Evolutionary conservation across 1,140 invertebrate genomes (phyloP), one percentile per base, ranked within the genome.

Genomic region (Drosophila sturtevanti): DNA sequence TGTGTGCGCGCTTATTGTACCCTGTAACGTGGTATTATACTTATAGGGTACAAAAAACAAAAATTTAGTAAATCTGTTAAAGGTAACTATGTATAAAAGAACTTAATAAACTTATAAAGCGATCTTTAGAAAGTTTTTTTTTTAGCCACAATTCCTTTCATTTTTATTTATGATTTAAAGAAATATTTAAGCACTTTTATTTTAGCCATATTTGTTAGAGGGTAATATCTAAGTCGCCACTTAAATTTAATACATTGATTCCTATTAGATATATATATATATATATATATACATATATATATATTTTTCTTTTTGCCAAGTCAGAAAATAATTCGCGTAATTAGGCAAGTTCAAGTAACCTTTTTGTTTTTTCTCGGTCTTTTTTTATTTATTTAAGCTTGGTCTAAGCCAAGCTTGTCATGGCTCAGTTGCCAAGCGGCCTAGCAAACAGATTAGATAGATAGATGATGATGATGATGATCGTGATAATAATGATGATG

Each of bases 261-360:
- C 18, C 41, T 2, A 31, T 31, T 31, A 31, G 27, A 31, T 6
- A 44, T 2, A 48, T 48, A 31, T 18, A 41, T 41, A 14, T 14
- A 14, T 41, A 7, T n/a, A n/a, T n/a, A n/a, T n/a, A n/a, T n/a
- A 38, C n/a, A 41, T 41, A n/a, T 14, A 38, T 38, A n/a, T 12
- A n/a, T 38, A 12, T 38, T 38, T 38, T 3, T 41, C 7, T 41
- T 84, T 87, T 71, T 76, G 69, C 68, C 63, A 61, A 71, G 81
- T 85, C 81, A 85, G 51, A 72, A 52, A 65, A 52, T 71, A 85
- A 87, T 87, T 87, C 67, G 68, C 74, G 75, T 61, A 77, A 84
- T 84, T 77, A 86, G 78, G 48, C 64, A 63, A 85, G 79, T 87
- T 86, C 79, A 87, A 76, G 63, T 72, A 67, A 79, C 71, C 81